phyloP scores from a whole-genome alignment of 2,888 invertebrate species.

The Pristionchus maxplancki region DNA sequence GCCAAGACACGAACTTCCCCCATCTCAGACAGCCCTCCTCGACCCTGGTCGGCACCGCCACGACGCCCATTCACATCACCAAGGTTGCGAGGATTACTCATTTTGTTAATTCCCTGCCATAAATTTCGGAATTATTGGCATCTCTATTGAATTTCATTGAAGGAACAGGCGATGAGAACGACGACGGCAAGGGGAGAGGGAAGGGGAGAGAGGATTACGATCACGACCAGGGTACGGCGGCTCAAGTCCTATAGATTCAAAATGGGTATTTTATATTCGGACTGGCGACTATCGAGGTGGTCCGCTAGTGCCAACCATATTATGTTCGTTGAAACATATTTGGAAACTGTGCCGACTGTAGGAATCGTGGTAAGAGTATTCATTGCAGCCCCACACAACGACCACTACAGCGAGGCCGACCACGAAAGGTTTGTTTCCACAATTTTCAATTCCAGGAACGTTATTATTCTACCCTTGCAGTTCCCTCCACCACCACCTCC shows the following conservation, averaged over 20 bases:
- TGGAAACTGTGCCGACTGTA: too few species aligned
- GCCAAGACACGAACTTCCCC: not conserved
- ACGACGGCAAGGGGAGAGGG: not conserved
- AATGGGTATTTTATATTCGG: too few species aligned
- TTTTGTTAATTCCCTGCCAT: too few species aligned
- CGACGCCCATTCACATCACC: conserved; percentile 37
- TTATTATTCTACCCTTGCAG: not conserved
- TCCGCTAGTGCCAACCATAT: too few species aligned
- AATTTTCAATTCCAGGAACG: not conserved
- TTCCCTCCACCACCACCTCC: not conserved
- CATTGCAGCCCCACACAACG: not conserved
- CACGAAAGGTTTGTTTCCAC: not conserved
- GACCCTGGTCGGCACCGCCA: not conserved
- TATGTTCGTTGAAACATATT: too few species aligned
- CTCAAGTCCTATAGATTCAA: not conserved
- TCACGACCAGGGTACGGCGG: not conserved
- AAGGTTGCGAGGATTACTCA: too few species aligned
- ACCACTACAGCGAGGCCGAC: not conserved
- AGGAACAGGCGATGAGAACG: not conserved
- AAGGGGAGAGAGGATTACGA: conserved; percentile 21
- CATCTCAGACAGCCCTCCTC: not conserved
- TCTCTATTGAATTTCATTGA: too few species aligned
- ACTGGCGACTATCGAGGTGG: too few species aligned
- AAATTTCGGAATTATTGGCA: too few species aligned
- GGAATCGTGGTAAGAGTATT: not conserved